These are phyloP conservation scores for Eleginops maclovinus DNA, from an alignment of 2,113 vertebrate species.

Conservation along the genomic window DNA sequence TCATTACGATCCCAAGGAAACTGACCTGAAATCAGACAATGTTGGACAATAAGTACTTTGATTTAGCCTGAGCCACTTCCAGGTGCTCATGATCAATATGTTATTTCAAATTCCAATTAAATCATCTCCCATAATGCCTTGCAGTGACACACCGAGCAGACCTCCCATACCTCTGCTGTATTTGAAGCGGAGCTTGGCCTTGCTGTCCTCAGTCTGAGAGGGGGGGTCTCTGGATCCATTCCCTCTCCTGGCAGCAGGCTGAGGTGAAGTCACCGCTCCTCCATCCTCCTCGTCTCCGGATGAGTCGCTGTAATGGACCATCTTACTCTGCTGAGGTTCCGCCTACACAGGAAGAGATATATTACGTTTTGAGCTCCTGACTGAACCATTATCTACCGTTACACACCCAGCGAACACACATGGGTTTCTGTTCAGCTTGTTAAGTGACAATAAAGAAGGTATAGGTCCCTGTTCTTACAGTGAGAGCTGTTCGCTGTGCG, in stretches of 20 bases:
- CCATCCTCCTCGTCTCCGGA: slow-evolving; percentile 75
- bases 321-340: slow-evolving; percentile 65
- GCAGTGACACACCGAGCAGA: not conserved
- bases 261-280: not conserved
- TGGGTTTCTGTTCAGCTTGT: too few species aligned
- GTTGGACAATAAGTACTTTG: too few species aligned
- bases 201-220: slow-evolving; percentile 27
- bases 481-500: slow-evolving; percentile 75
- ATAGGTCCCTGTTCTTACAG: slow-evolving; percentile 67
- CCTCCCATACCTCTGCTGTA: slow-evolving; percentile 75
- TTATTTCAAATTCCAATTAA: too few species aligned
- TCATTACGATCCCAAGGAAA: slow-evolving; percentile 66
- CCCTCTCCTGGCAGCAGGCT: not conserved
- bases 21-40: slow-evolving; percentile 41
- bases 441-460: too few species aligned
- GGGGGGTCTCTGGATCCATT: not conserved
- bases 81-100: too few species aligned
- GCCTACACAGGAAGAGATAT: slow-evolving; percentile 62
- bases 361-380: too few species aligned
- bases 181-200: slow-evolving; percentile 70
- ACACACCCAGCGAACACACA: too few species aligned
- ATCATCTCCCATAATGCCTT: slow-evolving; percentile 18
- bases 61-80: too few species aligned
- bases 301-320: slow-evolving; percentile 75
- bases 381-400: too few species aligned